Percentiles rank a stretch among this genome's conserved stretches.
Conservation (phyloP, 2,888 invertebrate species). For the Drosophila pseudotalamancana region DNA sequence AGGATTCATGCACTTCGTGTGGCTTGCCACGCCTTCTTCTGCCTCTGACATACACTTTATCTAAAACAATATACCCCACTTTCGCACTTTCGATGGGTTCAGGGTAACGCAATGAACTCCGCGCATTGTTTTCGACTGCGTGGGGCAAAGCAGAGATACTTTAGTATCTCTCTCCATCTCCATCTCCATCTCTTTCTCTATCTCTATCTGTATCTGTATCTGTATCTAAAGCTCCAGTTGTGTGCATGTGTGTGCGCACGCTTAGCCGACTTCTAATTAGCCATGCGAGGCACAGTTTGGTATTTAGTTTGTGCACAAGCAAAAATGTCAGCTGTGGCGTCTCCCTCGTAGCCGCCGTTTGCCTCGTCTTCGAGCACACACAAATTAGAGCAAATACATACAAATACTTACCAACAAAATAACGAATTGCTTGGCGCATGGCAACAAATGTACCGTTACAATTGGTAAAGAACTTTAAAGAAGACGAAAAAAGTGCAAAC, state of each 20-base stretch:
- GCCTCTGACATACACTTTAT: too few species aligned
- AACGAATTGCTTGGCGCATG: constrained; percentile 72
- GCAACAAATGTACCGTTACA: constrained; percentile 75
- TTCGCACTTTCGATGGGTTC: too few species aligned
- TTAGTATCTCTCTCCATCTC: constrained; percentile 15
- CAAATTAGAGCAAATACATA: constrained; percentile 75
- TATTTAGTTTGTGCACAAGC: constrained; percentile 72
- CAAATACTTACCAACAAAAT: constrained; percentile 53
- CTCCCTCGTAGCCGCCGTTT: background rate
- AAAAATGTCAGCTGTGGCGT: constrained; percentile 72
- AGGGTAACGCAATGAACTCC: constrained; percentile 33
- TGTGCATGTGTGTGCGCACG: constrained; percentile 28
- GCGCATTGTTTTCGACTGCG: constrained; percentile 30
- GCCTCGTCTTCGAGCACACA: constrained; percentile 47
- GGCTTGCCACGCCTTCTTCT: too few species aligned
- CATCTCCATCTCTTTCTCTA: background rate
- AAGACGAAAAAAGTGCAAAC: constrained; percentile 15
- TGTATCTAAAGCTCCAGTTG: too few species aligned
- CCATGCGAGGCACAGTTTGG: constrained; percentile 73
- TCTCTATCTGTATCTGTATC: background rate
- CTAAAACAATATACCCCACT: too few species aligned
- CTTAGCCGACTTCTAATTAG: constrained; percentile 70
- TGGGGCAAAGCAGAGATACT: constrained; percentile 57
- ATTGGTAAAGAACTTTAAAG: constrained; percentile 47
- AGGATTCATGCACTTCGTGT: too few species aligned